These are phyloP conservation scores for Metridium senile DNA, from an alignment of 92 coral and sea anemone species.

Conservation along the genomic window DNA sequence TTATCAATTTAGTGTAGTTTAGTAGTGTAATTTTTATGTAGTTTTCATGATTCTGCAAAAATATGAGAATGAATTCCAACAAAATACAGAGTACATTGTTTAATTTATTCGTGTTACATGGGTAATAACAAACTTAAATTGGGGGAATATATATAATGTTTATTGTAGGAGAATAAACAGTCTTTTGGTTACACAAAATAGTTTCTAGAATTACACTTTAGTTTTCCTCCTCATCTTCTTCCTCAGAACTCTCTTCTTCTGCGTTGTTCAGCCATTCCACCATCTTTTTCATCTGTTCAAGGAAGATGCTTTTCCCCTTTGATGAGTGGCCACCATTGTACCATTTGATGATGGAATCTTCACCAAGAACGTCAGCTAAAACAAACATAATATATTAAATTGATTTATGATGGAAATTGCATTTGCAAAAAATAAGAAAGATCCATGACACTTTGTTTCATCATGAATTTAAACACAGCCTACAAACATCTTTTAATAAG, in stretches of 20 bases:
- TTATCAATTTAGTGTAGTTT: too few relatives aligned
- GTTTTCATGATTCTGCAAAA: too few relatives aligned
- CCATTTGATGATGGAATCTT: conserved; percentile 94
- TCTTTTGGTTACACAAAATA: conserved; percentile 27
- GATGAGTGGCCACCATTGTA: conserved; percentile 88
- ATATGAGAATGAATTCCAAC: too few relatives aligned
- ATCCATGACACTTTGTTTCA: not conserved
- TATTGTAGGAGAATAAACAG: conserved; percentile 6
- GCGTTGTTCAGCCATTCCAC: conserved; percentile 97
- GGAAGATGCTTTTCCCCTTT: conserved; percentile 92
- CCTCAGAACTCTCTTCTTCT: conserved; percentile 92
- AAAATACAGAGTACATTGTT: too few relatives aligned
- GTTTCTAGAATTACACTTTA: conserved; percentile 5
- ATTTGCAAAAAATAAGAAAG: too few relatives aligned
- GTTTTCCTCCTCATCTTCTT: conserved; percentile 74
- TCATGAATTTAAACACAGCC: too few relatives aligned
- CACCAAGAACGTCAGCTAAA: conserved; percentile 93
- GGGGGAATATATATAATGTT: not conserved
- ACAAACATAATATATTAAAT: too few relatives aligned
- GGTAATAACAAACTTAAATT: not conserved
- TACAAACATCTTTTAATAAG: too few relatives aligned
- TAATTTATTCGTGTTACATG: not conserved
- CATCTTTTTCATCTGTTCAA: conserved; percentile 98
- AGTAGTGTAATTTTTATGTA: too few relatives aligned
- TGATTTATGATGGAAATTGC: not conserved